Evolutionary conservation across 1,140 invertebrate genomes (phyloP).

Genomic region (Drosophila willistoni): DNA sequence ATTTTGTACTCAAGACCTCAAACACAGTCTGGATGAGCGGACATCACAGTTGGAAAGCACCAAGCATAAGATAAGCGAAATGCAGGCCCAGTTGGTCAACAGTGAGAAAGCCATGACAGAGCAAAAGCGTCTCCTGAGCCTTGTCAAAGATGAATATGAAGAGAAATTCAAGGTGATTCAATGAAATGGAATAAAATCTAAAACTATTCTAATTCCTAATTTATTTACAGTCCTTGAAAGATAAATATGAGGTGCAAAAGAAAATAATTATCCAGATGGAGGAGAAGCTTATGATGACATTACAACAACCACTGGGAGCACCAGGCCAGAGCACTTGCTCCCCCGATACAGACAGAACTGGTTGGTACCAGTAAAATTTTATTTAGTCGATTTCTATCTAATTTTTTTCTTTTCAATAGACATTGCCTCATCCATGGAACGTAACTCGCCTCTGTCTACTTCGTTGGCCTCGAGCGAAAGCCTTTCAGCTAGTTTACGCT

Average conservation of each 20-base stretch:
- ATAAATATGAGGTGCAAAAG: slow-evolving; percentile 89
- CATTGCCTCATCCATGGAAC: slow-evolving; percentile 83
- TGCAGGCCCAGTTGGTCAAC: slow-evolving; percentile 83
- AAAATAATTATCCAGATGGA: slow-evolving; percentile 88
- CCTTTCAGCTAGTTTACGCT: slow-evolving; percentile 83
- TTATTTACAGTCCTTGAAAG: slow-evolving; percentile 85
- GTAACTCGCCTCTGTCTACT: slow-evolving; percentile 84
- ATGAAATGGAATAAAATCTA: no score
- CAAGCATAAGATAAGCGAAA: slow-evolving; percentile 83
- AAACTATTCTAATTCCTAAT: not conserved
- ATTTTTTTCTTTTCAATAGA: slow-evolving; percentile 70
- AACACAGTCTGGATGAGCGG: slow-evolving; percentile 79
- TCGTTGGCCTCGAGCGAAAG: slow-evolving; percentile 85
- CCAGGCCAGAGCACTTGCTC: slow-evolving; percentile 64
- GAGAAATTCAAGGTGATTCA: slow-evolving; percentile 83
- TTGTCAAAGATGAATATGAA: slow-evolving; percentile 84
- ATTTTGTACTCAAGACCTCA: slow-evolving; percentile 69
- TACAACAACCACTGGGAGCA: slow-evolving; percentile 84
- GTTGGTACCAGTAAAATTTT: slow-evolving; percentile 28
- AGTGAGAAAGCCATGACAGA: slow-evolving; percentile 84
- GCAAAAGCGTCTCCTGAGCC: slow-evolving; percentile 84
- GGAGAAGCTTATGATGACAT: slow-evolving; percentile 86
- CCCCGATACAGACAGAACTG: slow-evolving; percentile 82
- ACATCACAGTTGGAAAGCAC: slow-evolving; percentile 84
- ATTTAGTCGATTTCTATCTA: slow-evolving; percentile 13